Percentiles rank a stretch among this genome's conserved stretches.
Evolutionary conservation across 2,888 invertebrate species (phyloP).

Genomic region (Panzeria rudis): DNA sequence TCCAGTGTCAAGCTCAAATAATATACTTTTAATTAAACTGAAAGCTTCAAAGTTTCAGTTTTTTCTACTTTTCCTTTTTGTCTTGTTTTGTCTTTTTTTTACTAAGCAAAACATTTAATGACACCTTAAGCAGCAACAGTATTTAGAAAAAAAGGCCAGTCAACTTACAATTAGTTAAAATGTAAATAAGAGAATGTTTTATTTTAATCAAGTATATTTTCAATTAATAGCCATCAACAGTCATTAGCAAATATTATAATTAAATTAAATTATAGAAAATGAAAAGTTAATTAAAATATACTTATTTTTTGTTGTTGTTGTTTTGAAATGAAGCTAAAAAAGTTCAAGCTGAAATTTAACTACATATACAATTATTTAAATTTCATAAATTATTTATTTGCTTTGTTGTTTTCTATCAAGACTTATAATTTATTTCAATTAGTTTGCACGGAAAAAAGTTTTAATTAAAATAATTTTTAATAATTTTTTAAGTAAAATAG

Average conservation of each 20-base stretch:
- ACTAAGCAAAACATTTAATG: slow-evolving; percentile 45
- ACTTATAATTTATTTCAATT: not conserved
- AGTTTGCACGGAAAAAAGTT: not conserved
- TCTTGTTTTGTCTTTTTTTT: not conserved
- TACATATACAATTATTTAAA: not conserved
- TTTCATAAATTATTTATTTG: not conserved
- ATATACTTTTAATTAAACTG: slow-evolving; percentile 69
- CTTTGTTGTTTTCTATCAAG: not conserved
- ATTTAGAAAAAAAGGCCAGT: slow-evolving; percentile 3
- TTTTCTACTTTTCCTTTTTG: not conserved
- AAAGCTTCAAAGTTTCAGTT: slow-evolving; percentile 38
- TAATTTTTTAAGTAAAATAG: too few relatives aligned
- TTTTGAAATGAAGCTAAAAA: not conserved
- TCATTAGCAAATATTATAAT: slow-evolving; percentile 64
- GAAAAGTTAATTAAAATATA: slow-evolving; percentile 4
- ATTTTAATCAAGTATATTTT: slow-evolving; percentile 51
- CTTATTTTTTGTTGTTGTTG: not conserved
- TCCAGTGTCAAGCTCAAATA: slow-evolving; percentile 45
- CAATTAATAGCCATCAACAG: slow-evolving; percentile 65
- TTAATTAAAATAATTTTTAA: not conserved
- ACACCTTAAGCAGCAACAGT: slow-evolving; percentile 44
- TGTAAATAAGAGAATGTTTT: slow-evolving; percentile 45
- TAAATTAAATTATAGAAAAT: slow-evolving; percentile 47
- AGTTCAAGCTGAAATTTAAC: not conserved
- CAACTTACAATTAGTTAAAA: slow-evolving; percentile 47